Percentiles rank a stretch among this genome's conserved stretches.
Conservation (phyloP, 2,888 invertebrate genomes). For the Oxystoma pomonae region DNA sequence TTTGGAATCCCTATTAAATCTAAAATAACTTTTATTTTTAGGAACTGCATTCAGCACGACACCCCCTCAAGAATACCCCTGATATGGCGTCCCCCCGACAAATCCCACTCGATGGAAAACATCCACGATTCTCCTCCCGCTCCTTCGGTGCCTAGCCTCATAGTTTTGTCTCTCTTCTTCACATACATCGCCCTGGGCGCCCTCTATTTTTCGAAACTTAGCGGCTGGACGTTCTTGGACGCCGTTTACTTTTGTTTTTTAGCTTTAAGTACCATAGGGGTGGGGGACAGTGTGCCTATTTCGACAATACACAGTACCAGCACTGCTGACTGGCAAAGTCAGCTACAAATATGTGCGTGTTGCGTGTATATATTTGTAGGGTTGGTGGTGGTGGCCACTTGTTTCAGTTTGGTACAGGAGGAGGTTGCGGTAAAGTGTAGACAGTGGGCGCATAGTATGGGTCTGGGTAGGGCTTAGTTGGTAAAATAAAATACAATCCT, state of each 20-base stretch:
- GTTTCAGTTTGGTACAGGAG: constrained; percentile 78
- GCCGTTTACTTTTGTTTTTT: constrained; percentile 84
- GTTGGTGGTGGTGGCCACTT: constrained; percentile 77
- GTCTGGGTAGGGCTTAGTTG: constrained; percentile 9
- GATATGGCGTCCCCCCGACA: constrained; percentile 56
- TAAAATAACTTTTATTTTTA: too few species aligned
- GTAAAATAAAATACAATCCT: neutral
- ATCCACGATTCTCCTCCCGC: constrained; percentile 38
- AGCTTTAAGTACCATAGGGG: constrained; percentile 78
- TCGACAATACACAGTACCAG: constrained; percentile 12
- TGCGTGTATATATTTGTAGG: constrained; percentile 77
- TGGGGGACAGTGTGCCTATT: constrained; percentile 57
- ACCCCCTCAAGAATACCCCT: constrained; percentile 75
- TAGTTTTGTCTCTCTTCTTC: constrained; percentile 61
- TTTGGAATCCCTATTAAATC: too few species aligned
- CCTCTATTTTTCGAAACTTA: constrained; percentile 73
- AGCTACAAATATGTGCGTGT: constrained; percentile 72
- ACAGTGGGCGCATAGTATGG: constrained; percentile 53
- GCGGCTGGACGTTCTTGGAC: constrained; percentile 76
- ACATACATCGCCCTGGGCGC: constrained; percentile 75
- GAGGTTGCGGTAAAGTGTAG: constrained; percentile 71
- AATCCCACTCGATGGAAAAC: constrained; percentile 24
- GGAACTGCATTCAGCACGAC: constrained; percentile 58
- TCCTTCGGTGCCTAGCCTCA: constrained; percentile 57
- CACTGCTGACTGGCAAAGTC: constrained; percentile 47